Base-by-base conservation (phyloP, 2,113 vertebrate genomes). In the Urocitellus parryii region DNA sequence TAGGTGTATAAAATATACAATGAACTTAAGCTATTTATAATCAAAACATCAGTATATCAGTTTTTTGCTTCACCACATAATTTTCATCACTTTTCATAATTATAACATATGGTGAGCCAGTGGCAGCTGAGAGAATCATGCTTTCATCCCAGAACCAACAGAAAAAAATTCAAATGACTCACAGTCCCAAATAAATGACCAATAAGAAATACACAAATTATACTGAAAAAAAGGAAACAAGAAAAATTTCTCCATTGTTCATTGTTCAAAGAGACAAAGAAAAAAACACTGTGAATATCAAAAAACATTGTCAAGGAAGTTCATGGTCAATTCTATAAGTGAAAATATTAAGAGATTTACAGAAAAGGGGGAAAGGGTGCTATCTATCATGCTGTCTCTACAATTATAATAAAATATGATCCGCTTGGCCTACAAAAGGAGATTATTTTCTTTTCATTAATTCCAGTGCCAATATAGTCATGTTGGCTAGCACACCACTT, bases 41-140 rank as follows among this genome's bases (percentile, higher is more conserved):
- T 73, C 67, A 78, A 93, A 72, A 72, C 8, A 37, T 4, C 11
- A 93, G 1, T 68, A 25, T 14, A 79, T 51, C 5, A 85, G 34
- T 20, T 67, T 92, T 77, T 51, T 51, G 48, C 48, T 51, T 51
- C 48, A 51, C 48, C 48, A 51, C 32, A 88, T 5, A n/a, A 29
- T 91, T 83, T 91, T 88, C 81, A 94, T 45, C 58, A 32, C 9
- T 88, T 79, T 94, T 72, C 65, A 95, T 39, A 91, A 88, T 87
- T 84, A 88, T 7, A 83, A 74, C 53, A 51, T 51, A 70, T 79
- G 45, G 42, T 87, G 45, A 82, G 25, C 63, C 32, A 95, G 42
- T 17, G 58, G 51, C 24, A 48, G 63, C 76, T 58, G 82, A 89
- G 22, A 82, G 65, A 93, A 88, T 73, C 77, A 91, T 39, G 37